Conservation (phyloP, 1,140 invertebrate genomes). For the Vanessa tameamea region DNA sequence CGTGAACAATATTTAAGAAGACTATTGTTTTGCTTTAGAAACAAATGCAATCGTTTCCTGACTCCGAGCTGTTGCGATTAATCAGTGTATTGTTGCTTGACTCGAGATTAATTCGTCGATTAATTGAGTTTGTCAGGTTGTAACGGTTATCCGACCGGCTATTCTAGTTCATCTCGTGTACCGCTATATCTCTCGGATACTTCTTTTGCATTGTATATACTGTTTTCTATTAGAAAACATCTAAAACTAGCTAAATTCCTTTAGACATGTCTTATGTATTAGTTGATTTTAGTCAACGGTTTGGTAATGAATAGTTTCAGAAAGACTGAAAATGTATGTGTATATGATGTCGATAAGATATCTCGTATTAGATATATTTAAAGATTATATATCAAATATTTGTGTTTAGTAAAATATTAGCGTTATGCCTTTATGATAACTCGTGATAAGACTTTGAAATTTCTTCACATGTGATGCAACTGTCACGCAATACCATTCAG, state of each 20-base stretch:
- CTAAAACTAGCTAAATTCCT: slow-evolving; percentile 29
- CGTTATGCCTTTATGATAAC: not conserved
- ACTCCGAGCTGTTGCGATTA: slow-evolving; percentile 13
- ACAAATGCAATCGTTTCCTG: slow-evolving; percentile 10
- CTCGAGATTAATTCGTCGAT: slow-evolving; percentile 65
- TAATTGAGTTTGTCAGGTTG: slow-evolving; percentile 61
- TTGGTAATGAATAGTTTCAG: not conserved
- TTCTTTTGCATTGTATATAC: slow-evolving; percentile 42
- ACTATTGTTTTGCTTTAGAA: slow-evolving; percentile 2
- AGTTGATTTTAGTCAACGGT: not conserved
- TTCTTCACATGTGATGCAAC: slow-evolving; percentile 46
- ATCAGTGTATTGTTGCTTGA: slow-evolving; percentile 44
- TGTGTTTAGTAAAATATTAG: slow-evolving; percentile 2
- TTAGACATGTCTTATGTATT: not conserved
- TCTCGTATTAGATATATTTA: not conserved
- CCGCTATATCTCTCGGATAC: slow-evolving; percentile 58
- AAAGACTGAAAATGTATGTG: not conserved
- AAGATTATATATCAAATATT: not conserved
- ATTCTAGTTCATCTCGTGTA: slow-evolving; percentile 69
- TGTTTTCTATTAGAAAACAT: slow-evolving; percentile 40
- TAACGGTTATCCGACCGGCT: slow-evolving; percentile 68
- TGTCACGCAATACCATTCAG: slow-evolving; percentile 45
- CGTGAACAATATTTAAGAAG: not conserved
- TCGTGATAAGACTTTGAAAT: slow-evolving; percentile 45
- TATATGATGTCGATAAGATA: not conserved